Conservation (phyloP, 2,113 vertebrate species). For the Peromyscus californicus region DNA sequence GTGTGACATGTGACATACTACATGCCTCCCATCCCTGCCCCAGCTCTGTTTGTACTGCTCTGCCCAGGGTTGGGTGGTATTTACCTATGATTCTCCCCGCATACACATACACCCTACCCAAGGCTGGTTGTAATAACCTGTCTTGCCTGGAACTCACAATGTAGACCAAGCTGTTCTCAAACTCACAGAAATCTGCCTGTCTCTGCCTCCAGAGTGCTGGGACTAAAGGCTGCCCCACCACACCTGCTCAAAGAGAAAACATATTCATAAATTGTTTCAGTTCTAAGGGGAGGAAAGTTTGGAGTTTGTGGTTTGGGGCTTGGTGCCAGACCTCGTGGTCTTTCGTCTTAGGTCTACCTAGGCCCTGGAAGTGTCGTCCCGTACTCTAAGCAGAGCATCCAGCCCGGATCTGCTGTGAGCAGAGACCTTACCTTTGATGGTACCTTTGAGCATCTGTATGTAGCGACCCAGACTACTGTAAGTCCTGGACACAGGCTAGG, state of each 20-base stretch:
- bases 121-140: not conserved
- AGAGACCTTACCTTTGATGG: constrained; percentile 95
- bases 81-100: not conserved
- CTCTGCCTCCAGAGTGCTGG: not conserved
- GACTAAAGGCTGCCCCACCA: not conserved
- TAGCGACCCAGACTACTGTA: constrained; percentile 95
- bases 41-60: not conserved
- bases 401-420: constrained; percentile 91
- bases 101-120: not conserved
- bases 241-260: not conserved
- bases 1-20: not conserved
- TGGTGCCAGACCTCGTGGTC: not conserved
- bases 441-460: constrained; percentile 93
- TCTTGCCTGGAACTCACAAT: not conserved
- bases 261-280: not conserved
- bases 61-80: not conserved
- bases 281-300: not conserved
- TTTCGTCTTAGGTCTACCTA: constrained; percentile 91
- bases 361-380: constrained; percentile 90
- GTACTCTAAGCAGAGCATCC: constrained; percentile 90
- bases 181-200: not conserved
- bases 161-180: not conserved
- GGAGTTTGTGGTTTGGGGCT: not conserved
- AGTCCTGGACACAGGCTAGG: constrained; percentile 64
- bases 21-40: not conserved